Percentiles rank a stretch among this genome's conserved stretches.
These are phyloP conservation scores for Thinocorus orbignyianus DNA, from an alignment of 2,113 vertebrate species.

Conservation along the genomic window DNA sequence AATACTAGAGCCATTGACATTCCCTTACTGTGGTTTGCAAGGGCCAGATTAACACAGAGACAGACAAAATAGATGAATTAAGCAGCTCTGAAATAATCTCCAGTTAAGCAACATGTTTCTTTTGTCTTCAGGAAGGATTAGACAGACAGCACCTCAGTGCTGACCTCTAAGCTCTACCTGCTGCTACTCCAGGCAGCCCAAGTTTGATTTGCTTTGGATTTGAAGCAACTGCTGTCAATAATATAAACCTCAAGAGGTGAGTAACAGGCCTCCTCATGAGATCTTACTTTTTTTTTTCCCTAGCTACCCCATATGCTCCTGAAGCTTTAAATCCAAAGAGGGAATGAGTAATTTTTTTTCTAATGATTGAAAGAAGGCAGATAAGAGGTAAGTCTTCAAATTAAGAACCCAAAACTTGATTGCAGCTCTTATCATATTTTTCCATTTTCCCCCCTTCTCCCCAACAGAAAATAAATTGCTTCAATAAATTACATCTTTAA, in stretches of 20 bases:
- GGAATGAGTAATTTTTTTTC: conserved; percentile 20
- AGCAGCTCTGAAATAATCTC: conserved; percentile 15
- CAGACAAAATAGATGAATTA: not conserved
- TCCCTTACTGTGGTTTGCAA: not conserved
- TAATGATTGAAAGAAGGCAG: conserved; percentile 63
- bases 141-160: not conserved
- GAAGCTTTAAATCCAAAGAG: conserved; percentile 19
- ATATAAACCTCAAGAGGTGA: conserved; percentile 3
- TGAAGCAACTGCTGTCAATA: conserved; percentile 14
- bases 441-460: conserved; percentile 16
- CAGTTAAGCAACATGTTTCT: not conserved
- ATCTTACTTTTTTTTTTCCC: not conserved
- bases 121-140: not conserved
- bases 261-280: not conserved
- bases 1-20: not conserved
- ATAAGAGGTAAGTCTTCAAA: conserved; percentile 69
- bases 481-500: conserved; percentile 68
- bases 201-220: conserved; percentile 15
- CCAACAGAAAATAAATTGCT: conserved; percentile 67
- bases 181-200: not conserved
- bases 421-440: conserved; percentile 54
- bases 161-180: not conserved
- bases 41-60: not conserved
- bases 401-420: conserved; percentile 54
- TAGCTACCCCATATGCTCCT: not conserved